Conservation (phyloP, 2,888 invertebrate genomes). For the Pollenia angustigena region DNA sequence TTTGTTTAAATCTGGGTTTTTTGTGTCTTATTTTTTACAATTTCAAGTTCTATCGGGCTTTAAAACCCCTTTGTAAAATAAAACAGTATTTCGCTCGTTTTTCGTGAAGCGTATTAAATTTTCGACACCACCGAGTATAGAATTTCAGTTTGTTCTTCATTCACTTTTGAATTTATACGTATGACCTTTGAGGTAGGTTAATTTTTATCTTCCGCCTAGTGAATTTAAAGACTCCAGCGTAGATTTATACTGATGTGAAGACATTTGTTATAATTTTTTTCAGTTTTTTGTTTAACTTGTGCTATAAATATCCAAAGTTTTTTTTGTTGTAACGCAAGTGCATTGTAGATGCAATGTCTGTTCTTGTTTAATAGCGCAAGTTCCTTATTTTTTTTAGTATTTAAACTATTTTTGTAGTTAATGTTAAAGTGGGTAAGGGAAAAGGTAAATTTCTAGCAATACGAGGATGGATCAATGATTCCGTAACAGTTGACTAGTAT, state of each 20-base stretch:
- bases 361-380: conserved; percentile 19
- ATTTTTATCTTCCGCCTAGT: conserved; percentile 1
- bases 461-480: too few species aligned
- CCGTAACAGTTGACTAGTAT: too few species aligned
- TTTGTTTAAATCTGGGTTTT: too few species aligned
- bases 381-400: not conserved
- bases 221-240: conserved; percentile 52
- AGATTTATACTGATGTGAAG: conserved; percentile 25
- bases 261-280: conserved; percentile 29
- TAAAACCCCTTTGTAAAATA: too few species aligned
- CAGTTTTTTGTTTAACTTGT: conserved; percentile 1
- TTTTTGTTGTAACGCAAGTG: not conserved
- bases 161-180: too few species aligned
- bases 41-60: too few species aligned
- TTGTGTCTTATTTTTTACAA: too few species aligned
- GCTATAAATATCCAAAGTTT: conserved; percentile 30
- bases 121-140: too few species aligned
- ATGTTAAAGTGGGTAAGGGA: not conserved
- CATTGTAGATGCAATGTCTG: conserved; percentile 29
- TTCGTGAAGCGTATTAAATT: too few species aligned
- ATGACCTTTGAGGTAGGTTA: too few species aligned
- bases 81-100: too few species aligned
- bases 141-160: too few species aligned
- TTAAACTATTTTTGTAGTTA: conserved; percentile 16
- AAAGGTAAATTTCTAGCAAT: not conserved